Percentiles rank a stretch among this genome's conserved stretches.
These are phyloP conservation scores for Crypturellus undulatus DNA, from an alignment of 2,113 vertebrate genomes.

Conservation along the genomic window DNA sequence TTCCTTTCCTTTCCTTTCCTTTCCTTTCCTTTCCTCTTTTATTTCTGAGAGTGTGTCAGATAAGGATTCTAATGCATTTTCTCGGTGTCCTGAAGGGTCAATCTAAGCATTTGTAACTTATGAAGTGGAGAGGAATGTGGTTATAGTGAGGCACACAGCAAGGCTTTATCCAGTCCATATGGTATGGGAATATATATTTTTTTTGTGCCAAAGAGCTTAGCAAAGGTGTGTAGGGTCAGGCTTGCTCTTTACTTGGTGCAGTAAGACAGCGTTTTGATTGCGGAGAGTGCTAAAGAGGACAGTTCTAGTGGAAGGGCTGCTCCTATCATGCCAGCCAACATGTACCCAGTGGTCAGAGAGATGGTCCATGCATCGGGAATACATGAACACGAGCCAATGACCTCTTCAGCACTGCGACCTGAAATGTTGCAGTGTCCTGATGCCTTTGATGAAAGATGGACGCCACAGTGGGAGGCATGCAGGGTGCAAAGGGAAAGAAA, in stretches of 20 bases:
- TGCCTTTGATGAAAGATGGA: not conserved
- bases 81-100: not conserved
- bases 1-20: no score
- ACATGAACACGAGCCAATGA: not conserved
- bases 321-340: fast-evolving
- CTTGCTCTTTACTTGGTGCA: not conserved
- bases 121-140: not conserved
- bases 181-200: not conserved
- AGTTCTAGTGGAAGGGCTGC: not conserved
- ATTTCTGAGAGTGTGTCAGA: not conserved
- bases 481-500: not conserved
- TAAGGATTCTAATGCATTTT: fast-evolving
- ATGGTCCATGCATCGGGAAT: fast-evolving
- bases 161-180: fast-evolving
- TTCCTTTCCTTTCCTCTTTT: no score
- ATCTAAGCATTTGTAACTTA: not conserved
- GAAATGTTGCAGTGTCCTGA: fast-evolving
- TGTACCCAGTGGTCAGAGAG: fast-evolving
- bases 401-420: fast-evolving
- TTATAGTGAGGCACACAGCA: not conserved
- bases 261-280: not conserved
- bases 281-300: not conserved
- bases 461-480: not conserved
- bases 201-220: not conserved
- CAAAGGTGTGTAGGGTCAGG: not conserved